phyloP scores from a whole-genome alignment of 1,140 invertebrate species.

The Nephotettix cincticeps region DNA sequence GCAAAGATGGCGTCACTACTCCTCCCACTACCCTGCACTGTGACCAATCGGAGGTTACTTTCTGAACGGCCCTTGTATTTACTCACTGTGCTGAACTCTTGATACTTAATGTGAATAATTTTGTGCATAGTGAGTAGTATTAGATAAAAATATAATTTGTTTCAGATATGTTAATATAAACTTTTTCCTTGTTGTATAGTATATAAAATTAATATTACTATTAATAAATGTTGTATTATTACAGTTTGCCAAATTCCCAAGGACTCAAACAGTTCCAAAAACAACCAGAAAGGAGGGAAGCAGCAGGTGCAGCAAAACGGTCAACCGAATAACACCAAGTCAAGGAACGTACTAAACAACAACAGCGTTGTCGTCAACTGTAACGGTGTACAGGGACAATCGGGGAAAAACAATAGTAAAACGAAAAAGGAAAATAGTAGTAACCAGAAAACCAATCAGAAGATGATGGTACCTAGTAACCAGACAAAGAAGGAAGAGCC shows the following conservation, averaged over 20 bases:
- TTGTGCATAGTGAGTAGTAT: no score
- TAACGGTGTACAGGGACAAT: slow-evolving; percentile 26
- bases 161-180: no score
- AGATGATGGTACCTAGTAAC: slow-evolving; percentile 37
- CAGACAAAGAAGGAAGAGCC: slow-evolving; percentile 40
- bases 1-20: no score
- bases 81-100: no score
- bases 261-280: slow-evolving; percentile 43
- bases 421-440: slow-evolving; percentile 39
- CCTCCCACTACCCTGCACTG: no score
- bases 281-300: slow-evolving; percentile 39
- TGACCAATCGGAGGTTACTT: no score
- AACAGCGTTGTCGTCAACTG: slow-evolving; percentile 4
- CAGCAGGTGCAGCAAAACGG: slow-evolving; percentile 4
- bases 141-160: no score
- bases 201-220: no score
- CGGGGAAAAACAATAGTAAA: slow-evolving; percentile 36
- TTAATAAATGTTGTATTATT: no score
- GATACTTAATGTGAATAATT: no score
- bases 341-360: slow-evolving; percentile 23
- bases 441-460: slow-evolving; percentile 35
- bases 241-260: slow-evolving; percentile 54
- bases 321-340: slow-evolving; percentile 9
- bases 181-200: no score
- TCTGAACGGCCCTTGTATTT: no score